A percentile compares a stretch with the other conserved stretches of the same genome.
These are phyloP conservation scores for Coluber constrictor DNA, from an alignment of 2,797 vertebrate genomes.

Conservation along the genomic window DNA sequence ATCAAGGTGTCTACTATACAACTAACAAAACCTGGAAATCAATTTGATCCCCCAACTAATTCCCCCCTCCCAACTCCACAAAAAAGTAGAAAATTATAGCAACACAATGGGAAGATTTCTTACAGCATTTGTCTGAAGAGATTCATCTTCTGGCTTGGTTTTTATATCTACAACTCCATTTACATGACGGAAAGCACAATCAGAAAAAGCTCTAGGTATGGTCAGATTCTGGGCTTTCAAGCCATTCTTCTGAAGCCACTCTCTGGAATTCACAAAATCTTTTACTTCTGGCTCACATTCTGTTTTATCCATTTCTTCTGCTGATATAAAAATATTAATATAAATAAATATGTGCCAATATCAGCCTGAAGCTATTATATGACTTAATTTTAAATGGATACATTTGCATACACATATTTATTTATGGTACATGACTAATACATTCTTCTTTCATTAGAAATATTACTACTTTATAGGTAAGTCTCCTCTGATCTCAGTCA, in stretches of 20 bases:
- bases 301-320: background rate
- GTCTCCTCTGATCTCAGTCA: background rate
- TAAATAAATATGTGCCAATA: background rate
- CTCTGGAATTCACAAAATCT: conserved; percentile 66
- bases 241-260: conserved; percentile 75
- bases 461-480: background rate
- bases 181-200: conserved; percentile 73
- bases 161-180: conserved; percentile 75
- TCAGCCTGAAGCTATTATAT: background rate
- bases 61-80: background rate
- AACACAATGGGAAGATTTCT: conserved; percentile 34
- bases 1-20: fast-evolving
- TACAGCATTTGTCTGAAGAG: conserved; percentile 73
- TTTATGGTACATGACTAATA: background rate
- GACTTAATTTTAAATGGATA: background rate
- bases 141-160: conserved; percentile 70
- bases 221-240: conserved; percentile 75
- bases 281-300: conserved; percentile 44
- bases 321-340: conserved; percentile 32
- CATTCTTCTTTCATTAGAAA: background rate
- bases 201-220: conserved; percentile 68
- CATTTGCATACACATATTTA: background rate
- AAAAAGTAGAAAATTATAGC: background rate
- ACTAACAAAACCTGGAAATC: background rate
- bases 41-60: background rate